These are phyloP conservation scores for Donacobius atricapilla DNA, from an alignment of 2,113 vertebrate species.

Conservation along the genomic window DNA sequence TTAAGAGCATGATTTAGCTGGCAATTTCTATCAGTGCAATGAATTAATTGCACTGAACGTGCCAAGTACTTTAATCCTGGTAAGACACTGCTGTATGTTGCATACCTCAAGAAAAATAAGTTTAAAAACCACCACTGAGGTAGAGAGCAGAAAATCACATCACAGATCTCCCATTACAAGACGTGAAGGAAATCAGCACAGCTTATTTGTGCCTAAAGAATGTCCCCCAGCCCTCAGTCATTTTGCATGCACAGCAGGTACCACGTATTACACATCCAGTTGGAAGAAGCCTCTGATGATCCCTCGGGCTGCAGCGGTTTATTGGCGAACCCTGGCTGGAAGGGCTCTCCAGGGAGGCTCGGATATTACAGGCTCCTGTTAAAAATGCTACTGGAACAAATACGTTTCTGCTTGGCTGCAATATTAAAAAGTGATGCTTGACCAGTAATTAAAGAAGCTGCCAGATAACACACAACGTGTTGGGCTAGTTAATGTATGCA, in stretches of 20 bases:
- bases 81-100: background rate
- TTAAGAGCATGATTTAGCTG: background rate
- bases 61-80: background rate
- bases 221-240: background rate
- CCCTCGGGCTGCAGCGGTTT: constrained; percentile 51
- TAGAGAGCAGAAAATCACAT: background rate
- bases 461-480: constrained; percentile 30
- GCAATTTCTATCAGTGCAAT: constrained; percentile 1
- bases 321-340: constrained; percentile 24
- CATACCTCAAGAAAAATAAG: background rate
- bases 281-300: constrained; percentile 68
- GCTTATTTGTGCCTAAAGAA: constrained; percentile 6
- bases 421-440: constrained; percentile 58
- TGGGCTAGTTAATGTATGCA: constrained; percentile 32
- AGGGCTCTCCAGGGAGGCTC: constrained; percentile 52
- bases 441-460: constrained; percentile 56
- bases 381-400: constrained; percentile 56
- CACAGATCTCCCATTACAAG: background rate
- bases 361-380: constrained; percentile 29
- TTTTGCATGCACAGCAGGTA: constrained; percentile 55
- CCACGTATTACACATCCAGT: background rate
- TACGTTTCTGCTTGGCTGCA: constrained; percentile 49
- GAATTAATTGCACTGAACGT: background rate
- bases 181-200: background rate
- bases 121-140: background rate